Base-by-base conservation (phyloP, 2,797 vertebrate genomes). In the Vireo griseus region DNA sequence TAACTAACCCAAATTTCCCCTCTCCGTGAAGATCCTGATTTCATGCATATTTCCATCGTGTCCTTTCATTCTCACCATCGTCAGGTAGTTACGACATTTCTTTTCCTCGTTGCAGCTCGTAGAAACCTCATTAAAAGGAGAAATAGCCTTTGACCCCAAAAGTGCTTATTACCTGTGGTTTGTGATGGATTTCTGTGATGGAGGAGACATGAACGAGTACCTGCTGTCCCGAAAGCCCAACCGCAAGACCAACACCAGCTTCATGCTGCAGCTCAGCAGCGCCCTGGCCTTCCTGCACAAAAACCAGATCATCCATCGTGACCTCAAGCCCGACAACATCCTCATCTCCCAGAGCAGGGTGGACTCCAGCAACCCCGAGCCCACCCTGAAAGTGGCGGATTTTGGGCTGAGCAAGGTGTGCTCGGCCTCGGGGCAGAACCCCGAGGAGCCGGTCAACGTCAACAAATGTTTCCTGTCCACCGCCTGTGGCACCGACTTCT, bases 271-370 rank as follows among this genome's bases (percentile, higher is more conserved):
- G 97, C 98, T 99, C 75, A 99, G 99, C 98, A 99, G 99, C 3
- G 99, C 99, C 3, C 98, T 99, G 97, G 99, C 99, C 45, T 99
- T 99, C 96, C 98, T 99, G 92, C 99, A 99, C 98, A 99, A 98
- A 78, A 99, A 99, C 94, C 99, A 99, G 97, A 99, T 99, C 89
- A 99, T 99, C 86, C 99, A 99, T 88, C 97, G 99, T 1, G 99
- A 99, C 97, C 99, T 99, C 97, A 99, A 99, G 90, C 99, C 99
- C 1, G 99, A 99, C 98, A 99, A 99, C 96, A 99, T 99, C 96
- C 98, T 99, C 88, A 99, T 99, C 92, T 99, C 98, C 3, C 99
- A 98, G 97, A 98, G 98, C 90, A 97, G 98, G 90, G 92, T 98
- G 57, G 98, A 98, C 2, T 96, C 98, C 3, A 98, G 98, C 48